Evolutionary conservation across 1,140 invertebrate species (phyloP).

Genomic region (Orius laevigatus): DNA sequence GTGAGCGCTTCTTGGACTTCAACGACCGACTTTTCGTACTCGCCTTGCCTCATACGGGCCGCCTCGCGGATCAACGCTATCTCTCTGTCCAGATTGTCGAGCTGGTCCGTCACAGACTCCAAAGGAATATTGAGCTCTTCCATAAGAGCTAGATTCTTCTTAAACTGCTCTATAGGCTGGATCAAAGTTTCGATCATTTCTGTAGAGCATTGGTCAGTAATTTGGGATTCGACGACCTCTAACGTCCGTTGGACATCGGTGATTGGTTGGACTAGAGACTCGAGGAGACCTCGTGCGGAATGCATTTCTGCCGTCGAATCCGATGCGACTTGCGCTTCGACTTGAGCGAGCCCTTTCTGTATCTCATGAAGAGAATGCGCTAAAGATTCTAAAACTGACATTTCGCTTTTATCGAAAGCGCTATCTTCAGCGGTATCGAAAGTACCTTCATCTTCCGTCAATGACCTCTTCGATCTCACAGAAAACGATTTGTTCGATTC

Average conservation of each 20-base stretch:
- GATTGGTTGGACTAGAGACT: conserved; percentile 36
- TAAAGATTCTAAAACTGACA: conserved; percentile 22
- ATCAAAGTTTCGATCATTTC: conserved; percentile 35
- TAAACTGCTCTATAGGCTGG: conserved; percentile 27
- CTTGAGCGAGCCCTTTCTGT: conserved; percentile 20
- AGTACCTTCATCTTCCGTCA: conserved; percentile 16
- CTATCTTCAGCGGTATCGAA: conserved; percentile 20
- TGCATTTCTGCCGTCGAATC: conserved; percentile 17
- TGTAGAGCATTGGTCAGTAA: conserved; percentile 19
- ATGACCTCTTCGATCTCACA: neutral
- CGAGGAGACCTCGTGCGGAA: conserved; percentile 23
- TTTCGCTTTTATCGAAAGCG: conserved; percentile 21
- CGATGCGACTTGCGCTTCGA: conserved; percentile 20
- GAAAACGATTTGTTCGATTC: conserved; percentile 9
- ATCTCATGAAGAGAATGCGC: conserved; percentile 23
- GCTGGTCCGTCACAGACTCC: conserved; percentile 22
- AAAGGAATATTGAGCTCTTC: conserved; percentile 19
- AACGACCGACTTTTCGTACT: conserved; percentile 9
- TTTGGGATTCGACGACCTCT: conserved; percentile 28
- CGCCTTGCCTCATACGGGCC: conserved; percentile 22
- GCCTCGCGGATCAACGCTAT: conserved; percentile 47
- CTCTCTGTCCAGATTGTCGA: conserved; percentile 41
- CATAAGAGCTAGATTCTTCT: conserved; percentile 20
- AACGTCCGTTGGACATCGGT: conserved; percentile 42
- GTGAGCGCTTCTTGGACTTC: conserved; percentile 13